phyloP scores from a whole-genome alignment of 2,888 invertebrate species.

The Phlogophora meticulosa region DNA sequence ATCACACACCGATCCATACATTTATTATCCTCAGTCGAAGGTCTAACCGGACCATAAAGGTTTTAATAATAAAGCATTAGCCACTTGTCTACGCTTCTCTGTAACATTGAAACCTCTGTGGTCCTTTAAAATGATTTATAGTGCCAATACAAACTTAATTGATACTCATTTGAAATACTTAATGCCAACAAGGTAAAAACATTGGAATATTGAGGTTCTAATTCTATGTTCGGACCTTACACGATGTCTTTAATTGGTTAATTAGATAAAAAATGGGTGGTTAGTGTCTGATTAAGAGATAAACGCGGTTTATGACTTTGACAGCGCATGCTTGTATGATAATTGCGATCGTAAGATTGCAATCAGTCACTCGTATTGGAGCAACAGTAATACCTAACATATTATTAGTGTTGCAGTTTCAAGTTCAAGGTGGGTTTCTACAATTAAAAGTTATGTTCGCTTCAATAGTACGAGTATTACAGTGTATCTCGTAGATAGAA shows the following conservation, averaged over 20 bases:
- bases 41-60: slow-evolving; percentile 31
- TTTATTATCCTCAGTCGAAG: slow-evolving; percentile 41
- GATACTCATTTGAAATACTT: slow-evolving; percentile 54
- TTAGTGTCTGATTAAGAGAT: slow-evolving; percentile 59
- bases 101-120: slow-evolving; percentile 30
- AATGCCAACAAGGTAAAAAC: slow-evolving; percentile 46
- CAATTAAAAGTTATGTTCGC: slow-evolving; percentile 8
- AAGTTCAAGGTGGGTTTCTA: slow-evolving; percentile 19
- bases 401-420: slow-evolving; percentile 41
- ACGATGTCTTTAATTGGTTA: slow-evolving; percentile 61
- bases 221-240: slow-evolving; percentile 43
- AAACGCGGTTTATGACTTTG: slow-evolving; percentile 47
- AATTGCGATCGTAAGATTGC: slow-evolving; percentile 46
- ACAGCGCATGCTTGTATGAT: slow-evolving; percentile 37
- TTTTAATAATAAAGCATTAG: slow-evolving; percentile 54
- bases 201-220: slow-evolving; percentile 48
- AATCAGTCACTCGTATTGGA: slow-evolving; percentile 36
- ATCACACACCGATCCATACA: slow-evolving; percentile 27
- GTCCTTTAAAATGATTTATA: slow-evolving; percentile 59
- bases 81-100: slow-evolving; percentile 49
- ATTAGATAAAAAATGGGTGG: slow-evolving; percentile 52
- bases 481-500: not conserved
- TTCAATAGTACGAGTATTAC: slow-evolving; percentile 6
- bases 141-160: slow-evolving; percentile 48
- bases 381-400: slow-evolving; percentile 28